Conservation (phyloP, 2,888 invertebrate species). For the Pomacea canaliculata region DNA sequence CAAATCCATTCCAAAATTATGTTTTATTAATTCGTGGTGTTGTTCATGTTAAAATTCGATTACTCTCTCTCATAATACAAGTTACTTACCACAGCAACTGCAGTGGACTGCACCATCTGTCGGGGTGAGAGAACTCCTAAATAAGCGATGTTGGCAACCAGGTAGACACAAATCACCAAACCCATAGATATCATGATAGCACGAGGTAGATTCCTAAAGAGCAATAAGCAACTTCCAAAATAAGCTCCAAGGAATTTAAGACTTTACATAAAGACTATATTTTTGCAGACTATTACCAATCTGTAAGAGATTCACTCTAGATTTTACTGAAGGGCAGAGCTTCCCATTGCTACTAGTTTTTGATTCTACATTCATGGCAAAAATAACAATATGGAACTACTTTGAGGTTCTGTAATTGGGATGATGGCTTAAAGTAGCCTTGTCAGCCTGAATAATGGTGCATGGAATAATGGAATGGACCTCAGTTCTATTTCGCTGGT, state of each 20-base stretch:
- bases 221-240: neutral
- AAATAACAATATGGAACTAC: too few species aligned
- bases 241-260: neutral
- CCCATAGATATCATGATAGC: conserved; percentile 62
- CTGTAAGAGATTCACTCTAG: neutral
- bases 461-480: too few species aligned
- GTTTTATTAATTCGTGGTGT: too few species aligned
- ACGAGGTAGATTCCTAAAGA: conserved; percentile 61
- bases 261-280: neutral
- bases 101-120: conserved; percentile 59
- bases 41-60: too few species aligned
- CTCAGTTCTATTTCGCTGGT: too few species aligned
- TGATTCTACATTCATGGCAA: too few species aligned
- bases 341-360: too few species aligned
- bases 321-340: neutral
- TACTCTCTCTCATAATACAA: too few species aligned
- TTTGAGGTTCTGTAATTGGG: too few species aligned
- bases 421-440: too few species aligned
- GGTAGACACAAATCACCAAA: conserved; percentile 57
- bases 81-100: conserved; percentile 76
- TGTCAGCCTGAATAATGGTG: too few species aligned
- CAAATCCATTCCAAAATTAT: too few species aligned
- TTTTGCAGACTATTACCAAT: neutral
- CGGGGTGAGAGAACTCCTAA: conserved; percentile 59
- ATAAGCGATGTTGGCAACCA: conserved; percentile 63